Conservation (phyloP, 64 coral and sea anemone genomes). For the Exaiptasia diaphana region DNA sequence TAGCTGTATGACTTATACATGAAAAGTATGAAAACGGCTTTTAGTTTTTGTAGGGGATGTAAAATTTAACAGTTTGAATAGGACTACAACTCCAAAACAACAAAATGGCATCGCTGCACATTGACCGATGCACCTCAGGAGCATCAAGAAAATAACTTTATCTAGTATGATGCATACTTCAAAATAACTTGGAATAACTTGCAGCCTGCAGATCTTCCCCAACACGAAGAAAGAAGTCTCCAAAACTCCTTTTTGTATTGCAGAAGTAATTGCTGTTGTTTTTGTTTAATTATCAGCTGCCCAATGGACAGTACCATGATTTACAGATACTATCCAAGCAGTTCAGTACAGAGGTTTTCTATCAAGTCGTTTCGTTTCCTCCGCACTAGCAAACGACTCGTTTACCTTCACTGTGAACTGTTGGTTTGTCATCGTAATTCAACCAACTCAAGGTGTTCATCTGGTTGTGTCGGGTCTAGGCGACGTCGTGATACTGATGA, state of each 20-base stretch:
- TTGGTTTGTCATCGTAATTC: constrained; percentile 48
- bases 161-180: too few species aligned
- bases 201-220: too few species aligned
- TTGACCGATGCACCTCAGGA: too few species aligned
- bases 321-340: background rate
- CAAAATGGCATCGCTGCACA: too few species aligned
- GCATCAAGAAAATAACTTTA: too few species aligned
- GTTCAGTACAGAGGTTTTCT: constrained; percentile 16
- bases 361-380: constrained; percentile 49
- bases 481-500: constrained; percentile 2
- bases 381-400: background rate
- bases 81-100: too few species aligned
- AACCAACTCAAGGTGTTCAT: constrained; percentile 23
- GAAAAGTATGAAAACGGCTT: too few species aligned
- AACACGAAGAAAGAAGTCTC: background rate
- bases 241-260: background rate
- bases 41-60: too few species aligned
- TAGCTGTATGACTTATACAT: too few species aligned
- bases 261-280: background rate
- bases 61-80: too few species aligned
- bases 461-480: background rate
- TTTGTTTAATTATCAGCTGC: constrained; percentile 21
- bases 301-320: constrained; percentile 6
- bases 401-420: constrained; percentile 56
- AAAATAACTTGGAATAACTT: too few species aligned